These are phyloP conservation scores for Himantopus leucocephalus DNA, from an alignment of 2,113 vertebrate species.

Conservation along the genomic window DNA sequence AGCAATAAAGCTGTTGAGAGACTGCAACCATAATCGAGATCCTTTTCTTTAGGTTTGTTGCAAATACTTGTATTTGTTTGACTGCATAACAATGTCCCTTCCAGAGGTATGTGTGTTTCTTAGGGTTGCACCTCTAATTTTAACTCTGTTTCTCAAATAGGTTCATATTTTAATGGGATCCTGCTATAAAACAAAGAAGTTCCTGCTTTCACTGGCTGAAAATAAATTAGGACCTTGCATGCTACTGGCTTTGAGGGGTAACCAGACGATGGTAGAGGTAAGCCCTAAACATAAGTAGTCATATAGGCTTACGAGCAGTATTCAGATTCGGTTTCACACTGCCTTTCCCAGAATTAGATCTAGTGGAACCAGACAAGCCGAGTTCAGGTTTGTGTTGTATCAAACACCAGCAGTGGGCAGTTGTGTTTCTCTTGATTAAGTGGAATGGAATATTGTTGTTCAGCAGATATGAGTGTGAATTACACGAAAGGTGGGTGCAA, in stretches of 20 bases:
- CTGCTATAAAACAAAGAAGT: constrained; percentile 99
- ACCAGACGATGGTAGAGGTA: constrained; percentile 99
- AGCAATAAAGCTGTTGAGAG: neutral
- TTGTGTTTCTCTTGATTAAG: neutral
- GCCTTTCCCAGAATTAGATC: neutral
- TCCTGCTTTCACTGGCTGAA: constrained; percentile 95
- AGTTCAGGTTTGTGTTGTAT: neutral
- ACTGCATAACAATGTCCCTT: neutral
- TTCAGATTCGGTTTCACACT: neutral
- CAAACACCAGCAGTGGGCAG: neutral
- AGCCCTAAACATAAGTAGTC: neutral
- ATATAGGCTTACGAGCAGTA: neutral
- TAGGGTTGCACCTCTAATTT: neutral
- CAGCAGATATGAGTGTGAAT: neutral
- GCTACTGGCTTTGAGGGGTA: constrained; percentile 94
- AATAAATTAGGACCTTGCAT: constrained; percentile 98
- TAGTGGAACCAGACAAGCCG: neutral
- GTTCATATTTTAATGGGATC: constrained; percentile 99
- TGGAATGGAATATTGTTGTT: neutral
- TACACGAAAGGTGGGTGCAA: neutral
- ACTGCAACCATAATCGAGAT: neutral
- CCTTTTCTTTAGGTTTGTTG: neutral
- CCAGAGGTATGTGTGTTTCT: neutral
- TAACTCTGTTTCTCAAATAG: constrained; percentile 64
- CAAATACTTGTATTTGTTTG: neutral